A percentile compares a stretch with the other conserved stretches of the same genome.
Conservation (phyloP, 2,797 vertebrate species). For the Sebastes minor region DNA sequence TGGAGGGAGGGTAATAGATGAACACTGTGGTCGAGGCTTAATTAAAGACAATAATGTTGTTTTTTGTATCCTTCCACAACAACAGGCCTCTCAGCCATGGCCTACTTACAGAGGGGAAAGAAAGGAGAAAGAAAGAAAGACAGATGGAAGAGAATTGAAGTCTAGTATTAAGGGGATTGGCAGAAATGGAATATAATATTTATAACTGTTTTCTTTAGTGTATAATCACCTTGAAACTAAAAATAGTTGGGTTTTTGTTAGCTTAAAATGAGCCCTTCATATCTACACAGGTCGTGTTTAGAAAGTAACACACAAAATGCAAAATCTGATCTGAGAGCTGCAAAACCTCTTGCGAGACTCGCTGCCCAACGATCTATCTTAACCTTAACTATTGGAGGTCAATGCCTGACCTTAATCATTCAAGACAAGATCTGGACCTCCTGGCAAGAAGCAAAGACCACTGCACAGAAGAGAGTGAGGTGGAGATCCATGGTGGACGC, state of each 20-base stretch:
- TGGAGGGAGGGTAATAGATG: conserved; percentile 19
- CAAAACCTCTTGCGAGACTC: too few relatives aligned
- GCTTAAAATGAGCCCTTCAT: background rate
- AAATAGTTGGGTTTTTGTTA: background rate
- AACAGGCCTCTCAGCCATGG: conserved; percentile 42
- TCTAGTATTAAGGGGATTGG: background rate
- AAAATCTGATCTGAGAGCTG: too few relatives aligned
- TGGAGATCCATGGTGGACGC: too few relatives aligned
- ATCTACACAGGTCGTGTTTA: background rate
- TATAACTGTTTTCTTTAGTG: background rate
- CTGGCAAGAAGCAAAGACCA: too few relatives aligned
- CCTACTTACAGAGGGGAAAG: conserved; percentile 35
- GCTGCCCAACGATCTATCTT: too few relatives aligned
- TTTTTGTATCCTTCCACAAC: conserved; percentile 54
- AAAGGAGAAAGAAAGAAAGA: background rate
- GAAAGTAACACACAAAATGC: too few relatives aligned
- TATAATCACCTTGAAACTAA: background rate
- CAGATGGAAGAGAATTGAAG: background rate
- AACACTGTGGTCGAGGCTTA: conserved; percentile 44
- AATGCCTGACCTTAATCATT: too few relatives aligned
- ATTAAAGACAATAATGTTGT: conserved; percentile 74
- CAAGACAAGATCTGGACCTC: too few relatives aligned
- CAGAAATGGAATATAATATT: background rate
- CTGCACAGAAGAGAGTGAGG: too few relatives aligned
- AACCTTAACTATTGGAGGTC: too few relatives aligned